Conservation (phyloP, 1,140 invertebrate species). For the Choristoneura fumiferana region DNA sequence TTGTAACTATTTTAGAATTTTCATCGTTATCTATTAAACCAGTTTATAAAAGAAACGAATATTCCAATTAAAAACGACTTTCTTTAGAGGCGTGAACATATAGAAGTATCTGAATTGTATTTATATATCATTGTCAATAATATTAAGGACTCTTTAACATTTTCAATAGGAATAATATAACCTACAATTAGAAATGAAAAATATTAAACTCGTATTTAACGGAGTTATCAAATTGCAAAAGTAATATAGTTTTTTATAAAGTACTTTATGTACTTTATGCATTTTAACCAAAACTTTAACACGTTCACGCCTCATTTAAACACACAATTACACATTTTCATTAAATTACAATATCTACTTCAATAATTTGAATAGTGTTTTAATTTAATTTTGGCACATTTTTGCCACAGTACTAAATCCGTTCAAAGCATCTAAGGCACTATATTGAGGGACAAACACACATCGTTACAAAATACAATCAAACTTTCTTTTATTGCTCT, state of each 20-base stretch:
- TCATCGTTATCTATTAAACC: conserved; percentile 10
- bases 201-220: too few relatives aligned
- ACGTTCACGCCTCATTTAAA: neutral
- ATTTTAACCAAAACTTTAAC: too few relatives aligned
- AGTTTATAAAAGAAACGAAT: neutral
- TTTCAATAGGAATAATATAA: too few relatives aligned
- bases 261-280: too few relatives aligned
- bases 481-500: conserved; percentile 14
- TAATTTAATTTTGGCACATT: conserved; percentile 11
- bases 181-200: too few relatives aligned
- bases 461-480: conserved; percentile 2
- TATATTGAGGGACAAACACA: conserved; percentile 18
- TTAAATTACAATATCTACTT: conserved; percentile 7
- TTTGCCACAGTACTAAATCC: conserved; percentile 10
- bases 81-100: conserved; percentile 7
- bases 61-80: conserved; percentile 4
- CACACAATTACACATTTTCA: neutral
- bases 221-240: too few relatives aligned
- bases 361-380: conserved; percentile 12
- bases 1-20: conserved; percentile 29
- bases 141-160: too few relatives aligned
- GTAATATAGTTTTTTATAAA: too few relatives aligned
- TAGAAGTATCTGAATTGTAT: conserved; percentile 5
- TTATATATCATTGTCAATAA: too few relatives aligned
- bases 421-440: conserved; percentile 16